phyloP scores from a whole-genome alignment of 2,797 vertebrate genomes.

The Rhinophrynus dorsalis region DNA sequence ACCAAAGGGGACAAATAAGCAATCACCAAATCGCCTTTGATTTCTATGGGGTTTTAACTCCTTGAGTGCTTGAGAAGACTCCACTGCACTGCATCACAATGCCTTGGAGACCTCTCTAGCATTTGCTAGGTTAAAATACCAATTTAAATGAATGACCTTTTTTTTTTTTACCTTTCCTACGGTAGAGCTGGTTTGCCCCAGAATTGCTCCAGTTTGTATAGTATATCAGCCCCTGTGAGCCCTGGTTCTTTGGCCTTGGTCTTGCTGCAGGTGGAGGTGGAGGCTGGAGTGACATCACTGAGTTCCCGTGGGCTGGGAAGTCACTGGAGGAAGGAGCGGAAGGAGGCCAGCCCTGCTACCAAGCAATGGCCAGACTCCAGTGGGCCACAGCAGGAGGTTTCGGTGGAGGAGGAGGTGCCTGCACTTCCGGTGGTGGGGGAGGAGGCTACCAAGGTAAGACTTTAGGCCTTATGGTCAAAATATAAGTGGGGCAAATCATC shows the following conservation, averaged over 20 bases:
- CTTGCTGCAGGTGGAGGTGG: constrained; percentile 74
- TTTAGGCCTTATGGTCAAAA: not conserved
- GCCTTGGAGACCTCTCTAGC: no score
- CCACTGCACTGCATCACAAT: no score
- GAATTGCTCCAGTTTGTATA: not conserved
- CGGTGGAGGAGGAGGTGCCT: constrained; percentile 86
- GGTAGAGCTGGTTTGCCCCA: no score
- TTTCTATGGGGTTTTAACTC: no score
- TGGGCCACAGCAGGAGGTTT: constrained; percentile 87
- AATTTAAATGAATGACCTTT: no score
- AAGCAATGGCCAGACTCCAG: constrained; percentile 74
- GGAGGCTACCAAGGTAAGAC: constrained; percentile 84
- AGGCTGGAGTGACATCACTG: constrained; percentile 73
- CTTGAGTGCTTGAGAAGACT: no score
- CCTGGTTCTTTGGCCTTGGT: not conserved
- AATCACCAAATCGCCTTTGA: no score
- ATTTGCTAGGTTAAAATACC: no score
- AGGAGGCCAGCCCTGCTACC: constrained; percentile 80
- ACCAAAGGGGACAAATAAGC: no score
- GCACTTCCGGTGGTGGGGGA: constrained; percentile 84
- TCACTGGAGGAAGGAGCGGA: constrained; percentile 79
- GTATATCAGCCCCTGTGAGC: not conserved
- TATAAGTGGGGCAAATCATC: no score
- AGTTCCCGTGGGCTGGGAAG: constrained; percentile 70
- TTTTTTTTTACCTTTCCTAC: no score